These are phyloP conservation scores for Desoria tigrina DNA, from an alignment of 2,888 invertebrate genomes.

Conservation along the genomic window DNA sequence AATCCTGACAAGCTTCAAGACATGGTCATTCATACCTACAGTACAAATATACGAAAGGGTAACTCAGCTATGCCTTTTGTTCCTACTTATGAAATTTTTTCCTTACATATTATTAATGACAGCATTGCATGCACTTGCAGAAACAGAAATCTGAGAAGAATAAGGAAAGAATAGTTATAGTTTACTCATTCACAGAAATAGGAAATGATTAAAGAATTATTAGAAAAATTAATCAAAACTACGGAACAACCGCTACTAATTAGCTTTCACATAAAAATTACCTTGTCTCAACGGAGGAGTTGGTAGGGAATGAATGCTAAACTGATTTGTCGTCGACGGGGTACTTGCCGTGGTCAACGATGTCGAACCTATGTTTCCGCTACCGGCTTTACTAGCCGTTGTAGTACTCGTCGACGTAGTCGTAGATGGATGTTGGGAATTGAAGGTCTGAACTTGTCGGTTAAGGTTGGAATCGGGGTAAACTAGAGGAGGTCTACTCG, in stretches of 20 bases:
- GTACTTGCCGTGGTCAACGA: constrained; percentile 13
- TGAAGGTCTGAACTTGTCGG: constrained; percentile 38
- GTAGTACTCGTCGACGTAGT: constrained; percentile 9
- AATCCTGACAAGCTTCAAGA: too few relatives aligned
- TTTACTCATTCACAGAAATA: too few relatives aligned
- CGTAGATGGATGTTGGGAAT: constrained; percentile 26
- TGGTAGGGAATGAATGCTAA: constrained; percentile 38
- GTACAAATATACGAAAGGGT: too few relatives aligned
- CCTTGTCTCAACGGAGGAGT: constrained; percentile 51
- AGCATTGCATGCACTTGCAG: too few relatives aligned
- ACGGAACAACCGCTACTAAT: too few relatives aligned
- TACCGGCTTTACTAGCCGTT: background rate
- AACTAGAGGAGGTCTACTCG: constrained; percentile 13
- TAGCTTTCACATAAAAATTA: too few relatives aligned
- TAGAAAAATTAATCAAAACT: background rate
- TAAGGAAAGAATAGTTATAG: too few relatives aligned
- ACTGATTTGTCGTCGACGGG: background rate
- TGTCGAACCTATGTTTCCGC: background rate
- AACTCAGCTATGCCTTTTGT: too few relatives aligned
- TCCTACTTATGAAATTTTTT: too few relatives aligned
- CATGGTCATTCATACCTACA: too few relatives aligned
- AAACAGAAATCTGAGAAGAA: too few relatives aligned
- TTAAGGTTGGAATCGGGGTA: constrained; percentile 22
- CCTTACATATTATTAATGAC: too few relatives aligned
- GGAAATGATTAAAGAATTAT: constrained; percentile 5